Percentiles rank a stretch among this genome's conserved stretches.
phyloP scores from a whole-genome alignment of 2,113 vertebrate species.

The Embiotoca jacksoni region DNA sequence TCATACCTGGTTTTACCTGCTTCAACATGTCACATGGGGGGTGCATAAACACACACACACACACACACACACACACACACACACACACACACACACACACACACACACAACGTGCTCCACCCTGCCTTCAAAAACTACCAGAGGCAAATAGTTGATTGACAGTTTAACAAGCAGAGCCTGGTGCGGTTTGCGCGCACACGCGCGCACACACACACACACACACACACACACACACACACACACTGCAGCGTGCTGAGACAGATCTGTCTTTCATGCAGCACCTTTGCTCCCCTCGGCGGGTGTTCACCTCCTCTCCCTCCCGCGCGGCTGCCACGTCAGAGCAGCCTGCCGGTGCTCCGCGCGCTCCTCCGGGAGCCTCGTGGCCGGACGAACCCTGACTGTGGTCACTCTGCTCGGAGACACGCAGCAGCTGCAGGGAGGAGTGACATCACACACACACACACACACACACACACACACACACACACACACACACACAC shows the following conservation, averaged over 20 bases:
- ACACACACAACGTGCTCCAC: slow-evolving; percentile 55
- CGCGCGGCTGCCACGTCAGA: slow-evolving; percentile 80
- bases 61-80: slow-evolving; percentile 7
- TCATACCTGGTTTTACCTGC: slow-evolving; percentile 63
- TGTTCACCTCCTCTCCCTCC: slow-evolving; percentile 68
- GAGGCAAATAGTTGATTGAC: slow-evolving; percentile 69
- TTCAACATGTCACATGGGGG: slow-evolving; percentile 64
- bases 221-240: neutral
- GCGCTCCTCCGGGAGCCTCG: slow-evolving; percentile 60
- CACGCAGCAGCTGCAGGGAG: neutral
- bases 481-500: too few species aligned
- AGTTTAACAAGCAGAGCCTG: slow-evolving; percentile 67
- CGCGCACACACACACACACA: slow-evolving; percentile 36
- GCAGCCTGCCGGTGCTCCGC: slow-evolving; percentile 58
- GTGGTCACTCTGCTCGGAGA: slow-evolving; percentile 56
- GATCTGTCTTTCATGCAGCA: slow-evolving; percentile 80
- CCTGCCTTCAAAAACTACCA: slow-evolving; percentile 53
- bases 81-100: slow-evolving; percentile 28
- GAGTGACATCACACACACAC: too few species aligned
- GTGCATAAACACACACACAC: neutral
- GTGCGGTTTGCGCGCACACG: slow-evolving; percentile 47
- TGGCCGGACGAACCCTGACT: slow-evolving; percentile 42
- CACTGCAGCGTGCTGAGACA: slow-evolving; percentile 74
- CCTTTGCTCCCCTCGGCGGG: slow-evolving; percentile 70
- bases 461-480: too few species aligned